Evolutionary conservation across 2,888 invertebrate genomes (phyloP), one percentile per base, ranked within the genome.

Genomic region (Chloromyia formosa): DNA sequence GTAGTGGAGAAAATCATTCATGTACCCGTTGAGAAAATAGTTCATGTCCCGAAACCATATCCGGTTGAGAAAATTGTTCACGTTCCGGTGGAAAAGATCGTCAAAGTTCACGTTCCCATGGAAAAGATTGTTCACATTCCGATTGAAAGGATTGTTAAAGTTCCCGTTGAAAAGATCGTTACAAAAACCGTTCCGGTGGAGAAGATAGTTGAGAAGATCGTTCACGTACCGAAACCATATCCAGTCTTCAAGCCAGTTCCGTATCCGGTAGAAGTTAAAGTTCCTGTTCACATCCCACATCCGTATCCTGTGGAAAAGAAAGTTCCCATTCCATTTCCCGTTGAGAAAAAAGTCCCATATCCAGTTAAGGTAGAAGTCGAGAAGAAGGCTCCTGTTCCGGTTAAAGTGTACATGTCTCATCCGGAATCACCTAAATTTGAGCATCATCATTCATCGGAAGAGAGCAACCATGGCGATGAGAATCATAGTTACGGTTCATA

Each of bases 81-180:
- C n/a, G 84, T 86, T 10, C 87, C 86, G 1, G 83, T 87, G 12
- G 88, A 88, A 82, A 84, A 86, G 77, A 83, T 74, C 14, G 86
- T 86, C n/a, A 87, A 85, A 81, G 86, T 89, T n/a, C 88, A 87
- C 20, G 81, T 81, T 61, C 81, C 81, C 4, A 87, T 89, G 2
- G 81, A 81, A 72, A 81, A 80, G 56, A 78, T 81, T 49, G 81
- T 84, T 0, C 84, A 85, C 62, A 82, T 86, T 4, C 86, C 86
- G 0, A 81, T 85, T 9, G 85, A 75, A 20, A 77, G 89, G 75
- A 86, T 89, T 77, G 87, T 90, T 18, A 89, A 89, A 62, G 88
- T 88, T 76, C 88, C 89, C 0, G 88, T 89, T 71, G 88, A 88
- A 81, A 82, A 85, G 84, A 78, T 86, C 83, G 78, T 80, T 9